Evolutionary conservation across 2,113 vertebrate genomes (phyloP).

Genomic region (Hippopotamus amphibius): DNA sequence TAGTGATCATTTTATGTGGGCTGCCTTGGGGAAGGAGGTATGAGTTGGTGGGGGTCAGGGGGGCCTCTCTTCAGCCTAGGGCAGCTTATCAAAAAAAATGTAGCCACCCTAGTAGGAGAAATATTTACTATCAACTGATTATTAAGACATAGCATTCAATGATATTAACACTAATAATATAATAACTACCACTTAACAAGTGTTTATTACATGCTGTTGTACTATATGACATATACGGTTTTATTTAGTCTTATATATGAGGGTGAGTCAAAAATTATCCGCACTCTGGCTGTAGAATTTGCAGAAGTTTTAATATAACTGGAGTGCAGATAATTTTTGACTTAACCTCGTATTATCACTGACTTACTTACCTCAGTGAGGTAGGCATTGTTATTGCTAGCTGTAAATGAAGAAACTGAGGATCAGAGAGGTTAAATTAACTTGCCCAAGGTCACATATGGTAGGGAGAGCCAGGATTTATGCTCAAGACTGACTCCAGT

Average conservation of each 20-base stretch:
- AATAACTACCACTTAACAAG: neutral
- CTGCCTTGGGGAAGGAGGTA: neutral
- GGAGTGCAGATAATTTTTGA: no score
- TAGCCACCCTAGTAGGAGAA: neutral
- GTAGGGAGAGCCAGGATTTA: neutral
- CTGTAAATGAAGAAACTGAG: neutral
- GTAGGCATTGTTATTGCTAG: neutral
- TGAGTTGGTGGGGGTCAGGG: neutral
- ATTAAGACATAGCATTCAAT: neutral
- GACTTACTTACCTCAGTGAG: neutral
- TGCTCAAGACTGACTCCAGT: neutral
- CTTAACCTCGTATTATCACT: no score
- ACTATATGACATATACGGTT: neutral
- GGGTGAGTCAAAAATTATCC: no score
- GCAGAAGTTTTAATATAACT: no score
- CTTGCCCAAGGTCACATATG: neutral
- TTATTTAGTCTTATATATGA: neutral
- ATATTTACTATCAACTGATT: neutral
- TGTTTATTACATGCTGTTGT: neutral
- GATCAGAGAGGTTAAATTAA: neutral
- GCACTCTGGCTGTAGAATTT: no score
- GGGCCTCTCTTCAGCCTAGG: neutral
- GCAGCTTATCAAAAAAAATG: neutral
- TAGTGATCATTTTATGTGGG: neutral
- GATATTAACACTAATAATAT: neutral